Evolutionary conservation across 1,140 invertebrate species (phyloP), one percentile per base, ranked within the genome.

Genomic region (Hycleus phaleratus): DNA sequence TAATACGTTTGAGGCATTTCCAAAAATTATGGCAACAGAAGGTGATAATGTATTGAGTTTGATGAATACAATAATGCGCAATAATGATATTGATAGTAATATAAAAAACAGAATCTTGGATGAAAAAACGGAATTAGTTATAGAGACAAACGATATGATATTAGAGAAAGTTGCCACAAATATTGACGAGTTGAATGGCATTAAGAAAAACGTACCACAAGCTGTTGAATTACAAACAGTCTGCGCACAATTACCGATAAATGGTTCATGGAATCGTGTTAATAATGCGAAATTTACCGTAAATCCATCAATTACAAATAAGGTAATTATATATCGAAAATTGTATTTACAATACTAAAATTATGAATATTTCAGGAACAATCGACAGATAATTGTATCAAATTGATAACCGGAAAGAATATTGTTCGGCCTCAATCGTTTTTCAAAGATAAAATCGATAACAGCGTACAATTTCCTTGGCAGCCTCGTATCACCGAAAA

Each of bases 381-480:
- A 12, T 63, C 78, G 4, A 11, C 11, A 32, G 12, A 46, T 7
- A 53, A 46, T 12, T 53, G 51, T 53, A 78, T 85, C 52, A 78
- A 79, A 61, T 77, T 93, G 26, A 74, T 92, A 18, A 82, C 85
- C 8, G 85, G 84, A 2, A 85, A 86, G 68, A 87, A 90, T 70
- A 83, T 92, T 56, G 77, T 85, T 40, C 81, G 90, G 58, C 93
- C 94, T 1, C 94, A 97, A 73, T 70, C 87, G 39, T 83, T 78
- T 49, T 97, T 97, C 66, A 87, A 86, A 69, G 87, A 91, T 62
- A 85, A 88, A 67, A 83, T 96, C 40, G 89, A 95, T 71, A 97
- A 97, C 67, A 82, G 81, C 45, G 74, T 76, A 18, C 79, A 82
- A 11, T 80, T 76, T 45, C 81, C 88, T 11, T 97, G 94, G 82